Percentiles rank a stretch among this genome's conserved stretches.
phyloP scores from a whole-genome alignment of 2,113 vertebrate genomes.

The Cacatua alba region DNA sequence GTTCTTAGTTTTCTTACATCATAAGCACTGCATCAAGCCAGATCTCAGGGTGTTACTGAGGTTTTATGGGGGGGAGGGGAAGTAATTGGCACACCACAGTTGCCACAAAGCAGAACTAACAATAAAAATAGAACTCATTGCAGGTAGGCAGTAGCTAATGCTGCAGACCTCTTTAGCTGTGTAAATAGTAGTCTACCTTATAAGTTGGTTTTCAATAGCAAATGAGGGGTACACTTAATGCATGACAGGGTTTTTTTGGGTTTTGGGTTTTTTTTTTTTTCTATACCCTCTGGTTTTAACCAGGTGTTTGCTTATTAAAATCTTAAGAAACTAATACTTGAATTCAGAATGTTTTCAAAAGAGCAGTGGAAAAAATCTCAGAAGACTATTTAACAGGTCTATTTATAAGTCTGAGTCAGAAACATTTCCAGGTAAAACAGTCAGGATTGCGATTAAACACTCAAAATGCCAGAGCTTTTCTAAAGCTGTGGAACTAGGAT shows the following conservation, averaged over 20 bases:
- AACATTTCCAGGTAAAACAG: neutral
- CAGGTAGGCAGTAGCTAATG: neutral
- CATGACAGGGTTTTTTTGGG: neutral
- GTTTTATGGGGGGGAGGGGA: neutral
- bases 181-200: neutral
- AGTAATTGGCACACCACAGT: neutral
- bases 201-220: neutral
- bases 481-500: neutral
- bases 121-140: neutral
- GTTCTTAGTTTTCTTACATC: neutral
- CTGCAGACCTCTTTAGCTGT: neutral
- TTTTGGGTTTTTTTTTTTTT: neutral
- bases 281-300: neutral
- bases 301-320: neutral
- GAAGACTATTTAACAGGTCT: neutral
- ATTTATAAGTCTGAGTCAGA: neutral
- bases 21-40: neutral
- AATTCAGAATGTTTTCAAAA: neutral
- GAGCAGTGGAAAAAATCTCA: neutral
- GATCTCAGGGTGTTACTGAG: neutral
- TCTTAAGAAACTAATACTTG: neutral
- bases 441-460: neutral
- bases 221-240: neutral
- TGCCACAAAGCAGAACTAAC: neutral
- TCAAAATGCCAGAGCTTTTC: neutral